phyloP scores from a whole-genome alignment of 2,113 vertebrate genomes.

The Anguilla rostrata region DNA sequence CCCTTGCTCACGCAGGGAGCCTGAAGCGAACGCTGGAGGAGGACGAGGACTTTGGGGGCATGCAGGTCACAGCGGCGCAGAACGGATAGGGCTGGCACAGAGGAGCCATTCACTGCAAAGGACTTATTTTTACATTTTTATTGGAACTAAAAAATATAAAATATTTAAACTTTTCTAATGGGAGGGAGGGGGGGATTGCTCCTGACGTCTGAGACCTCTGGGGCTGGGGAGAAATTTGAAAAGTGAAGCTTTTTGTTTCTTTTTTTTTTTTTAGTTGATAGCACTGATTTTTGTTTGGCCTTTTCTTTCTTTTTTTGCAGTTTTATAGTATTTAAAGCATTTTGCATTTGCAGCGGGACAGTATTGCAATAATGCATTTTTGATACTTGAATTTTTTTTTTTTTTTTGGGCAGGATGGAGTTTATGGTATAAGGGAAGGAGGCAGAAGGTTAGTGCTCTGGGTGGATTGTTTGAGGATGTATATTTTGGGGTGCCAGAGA shows the following conservation, averaged over 20 bases:
- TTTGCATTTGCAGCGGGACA: conserved; percentile 98
- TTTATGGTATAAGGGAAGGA: conserved; percentile 55
- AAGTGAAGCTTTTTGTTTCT: conserved; percentile 63
- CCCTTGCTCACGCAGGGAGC: conserved; percentile 70
- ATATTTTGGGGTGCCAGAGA: background rate
- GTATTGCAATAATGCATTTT: conserved; percentile 99
- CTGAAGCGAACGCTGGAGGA: conserved; percentile 91
- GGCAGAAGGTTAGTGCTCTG: conserved; percentile 64
- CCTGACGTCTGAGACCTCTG: conserved; percentile 61
- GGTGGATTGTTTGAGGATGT: conserved; percentile 38
- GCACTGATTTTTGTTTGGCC: conserved; percentile 72
- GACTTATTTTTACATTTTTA: conserved; percentile 70
- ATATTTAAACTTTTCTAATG: conserved; percentile 68
- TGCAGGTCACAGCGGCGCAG: conserved; percentile 90
- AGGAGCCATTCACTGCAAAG: conserved; percentile 40
- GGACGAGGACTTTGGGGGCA: conserved; percentile 88
- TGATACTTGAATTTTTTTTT: conserved; percentile 89
- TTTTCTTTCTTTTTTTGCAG: conserved; percentile 73
- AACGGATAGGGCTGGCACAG: conserved; percentile 71
- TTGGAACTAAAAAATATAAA: conserved; percentile 64
- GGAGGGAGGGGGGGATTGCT: conserved; percentile 34
- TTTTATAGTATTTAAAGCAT: conserved; percentile 97
- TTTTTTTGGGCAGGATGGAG: conserved; percentile 74
- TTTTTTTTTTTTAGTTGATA: conserved; percentile 60
- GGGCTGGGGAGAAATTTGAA: conserved; percentile 52